These are phyloP conservation scores for Chromobotia macracanthus DNA, from an alignment of 2,797 vertebrate species.

Conservation along the genomic window DNA sequence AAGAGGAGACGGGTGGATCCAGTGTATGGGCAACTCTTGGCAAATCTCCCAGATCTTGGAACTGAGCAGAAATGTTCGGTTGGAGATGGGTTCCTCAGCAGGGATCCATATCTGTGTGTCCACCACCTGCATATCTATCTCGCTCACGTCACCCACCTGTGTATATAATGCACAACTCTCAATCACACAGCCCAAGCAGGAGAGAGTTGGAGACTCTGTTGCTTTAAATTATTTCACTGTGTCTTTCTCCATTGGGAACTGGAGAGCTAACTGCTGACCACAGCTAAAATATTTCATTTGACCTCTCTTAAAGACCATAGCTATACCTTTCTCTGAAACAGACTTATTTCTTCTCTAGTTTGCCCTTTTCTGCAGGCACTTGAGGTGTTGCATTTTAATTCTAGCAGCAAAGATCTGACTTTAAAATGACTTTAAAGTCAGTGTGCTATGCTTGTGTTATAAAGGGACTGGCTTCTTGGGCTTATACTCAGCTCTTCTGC, in stretches of 20 bases:
- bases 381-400: constrained; percentile 37
- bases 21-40: constrained; percentile 87
- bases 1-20: constrained; percentile 89
- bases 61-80: constrained; percentile 87
- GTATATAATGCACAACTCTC: constrained; percentile 15
- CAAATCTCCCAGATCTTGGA: constrained; percentile 96
- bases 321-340: constrained; percentile 16
- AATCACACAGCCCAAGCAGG: neutral
- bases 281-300: constrained; percentile 43
- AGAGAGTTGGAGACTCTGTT: neutral
- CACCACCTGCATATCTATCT: constrained; percentile 83
- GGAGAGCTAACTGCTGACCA: constrained; percentile 40
- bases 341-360: constrained; percentile 6
- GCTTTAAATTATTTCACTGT: constrained; percentile 2
- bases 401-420: constrained; percentile 69
- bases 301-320: constrained; percentile 31
- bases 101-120: constrained; percentile 93
- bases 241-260: constrained; percentile 21
- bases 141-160: constrained; percentile 81
- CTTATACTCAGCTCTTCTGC: no score
- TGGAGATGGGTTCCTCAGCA: constrained; percentile 88
- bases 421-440: constrained; percentile 76
- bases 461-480: constrained; percentile 58
- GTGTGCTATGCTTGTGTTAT: constrained; percentile 71
- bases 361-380: constrained; percentile 31